Evolutionary conservation across 1,140 invertebrate species (phyloP), one percentile per base, ranked within the genome.

Genomic region (Euborellia annulipes): DNA sequence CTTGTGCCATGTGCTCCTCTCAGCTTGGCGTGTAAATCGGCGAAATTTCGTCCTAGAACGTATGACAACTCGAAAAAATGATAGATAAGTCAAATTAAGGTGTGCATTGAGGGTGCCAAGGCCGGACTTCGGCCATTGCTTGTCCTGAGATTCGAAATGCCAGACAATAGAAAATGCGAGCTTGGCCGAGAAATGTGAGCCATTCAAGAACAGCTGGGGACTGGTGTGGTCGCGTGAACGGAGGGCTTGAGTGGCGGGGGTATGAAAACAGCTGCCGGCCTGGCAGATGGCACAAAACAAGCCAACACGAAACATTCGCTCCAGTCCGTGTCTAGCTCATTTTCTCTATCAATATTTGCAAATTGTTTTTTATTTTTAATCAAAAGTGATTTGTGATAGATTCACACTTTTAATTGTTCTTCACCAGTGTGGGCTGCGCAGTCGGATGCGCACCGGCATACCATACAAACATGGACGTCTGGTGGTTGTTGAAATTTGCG

Each of bases 391-490:
- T n/a, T n/a, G n/a, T n/a, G n/a, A n/a, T n/a, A n/a, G n/a, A n/a
- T n/a, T n/a, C n/a, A n/a, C n/a, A n/a, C n/a, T n/a, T 11, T 27
- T 27, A 6, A 27, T 4, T 27, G 23, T 4, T 6, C 20, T 36
- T 20, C 36, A 45, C 23, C 49, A 50, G 49, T 50, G 14, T 13
- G 22, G 19, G 32, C 20, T 52, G 50, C 50, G 47, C 47, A 50
- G 50, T 51, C 45, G 45, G 23, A 32, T 51, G 51, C 51, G 51
- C 49, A 23, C 21, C 20, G 23, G 49, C 32, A 27, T 45, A 34
- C 36, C 43, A 42, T 46, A 43, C 49, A 50, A 52, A 52, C 49
- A 52, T 52, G 51, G 51, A 47, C 49, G 51, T 49, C 47, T 45
- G 44, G 40, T 43, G 50, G 48, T 20, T 46, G 50, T 27, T 41